Conservation (phyloP, 2,113 vertebrate species). For the Polyodon spathula region DNA sequence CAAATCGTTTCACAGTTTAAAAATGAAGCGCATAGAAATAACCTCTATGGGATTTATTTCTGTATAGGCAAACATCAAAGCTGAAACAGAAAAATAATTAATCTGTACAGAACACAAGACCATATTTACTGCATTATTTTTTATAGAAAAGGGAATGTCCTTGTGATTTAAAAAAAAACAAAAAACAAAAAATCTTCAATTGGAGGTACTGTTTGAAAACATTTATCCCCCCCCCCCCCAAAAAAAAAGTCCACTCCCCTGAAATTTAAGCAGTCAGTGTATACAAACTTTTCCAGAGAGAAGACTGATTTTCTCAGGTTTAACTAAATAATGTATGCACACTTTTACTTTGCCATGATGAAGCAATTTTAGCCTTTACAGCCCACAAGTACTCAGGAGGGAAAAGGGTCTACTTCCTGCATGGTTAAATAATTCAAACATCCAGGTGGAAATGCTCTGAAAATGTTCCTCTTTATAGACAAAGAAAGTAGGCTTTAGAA, state of each 20-base stretch:
- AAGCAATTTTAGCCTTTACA: conserved; percentile 93
- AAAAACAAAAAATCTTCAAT: background rate
- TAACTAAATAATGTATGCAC: conserved; percentile 94
- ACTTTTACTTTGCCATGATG: conserved; percentile 89
- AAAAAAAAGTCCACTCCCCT: conserved; percentile 53
- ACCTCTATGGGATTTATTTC: background rate
- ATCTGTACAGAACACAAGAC: background rate
- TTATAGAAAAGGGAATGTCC: too few species aligned
- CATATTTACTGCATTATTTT: too few species aligned
- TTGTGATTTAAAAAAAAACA: background rate
- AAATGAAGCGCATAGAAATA: background rate
- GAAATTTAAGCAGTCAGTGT: conserved; percentile 70
- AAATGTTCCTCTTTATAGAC: conserved; percentile 57
- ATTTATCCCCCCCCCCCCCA: conserved; percentile 42
- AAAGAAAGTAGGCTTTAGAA: conserved; percentile 58
- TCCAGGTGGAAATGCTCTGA: conserved; percentile 83
- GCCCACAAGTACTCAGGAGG: conserved; percentile 75
- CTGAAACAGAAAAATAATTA: background rate
- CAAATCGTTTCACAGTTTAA: conserved; percentile 4
- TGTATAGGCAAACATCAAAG: background rate
- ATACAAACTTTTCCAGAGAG: conserved; percentile 68
- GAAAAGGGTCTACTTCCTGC: conserved; percentile 77
- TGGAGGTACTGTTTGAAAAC: background rate
- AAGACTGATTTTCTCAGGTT: conserved; percentile 81
- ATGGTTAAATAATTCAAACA: conserved; percentile 86